Conservation (phyloP, 2,797 vertebrate species). For the Sphaeramia orbicularis region DNA sequence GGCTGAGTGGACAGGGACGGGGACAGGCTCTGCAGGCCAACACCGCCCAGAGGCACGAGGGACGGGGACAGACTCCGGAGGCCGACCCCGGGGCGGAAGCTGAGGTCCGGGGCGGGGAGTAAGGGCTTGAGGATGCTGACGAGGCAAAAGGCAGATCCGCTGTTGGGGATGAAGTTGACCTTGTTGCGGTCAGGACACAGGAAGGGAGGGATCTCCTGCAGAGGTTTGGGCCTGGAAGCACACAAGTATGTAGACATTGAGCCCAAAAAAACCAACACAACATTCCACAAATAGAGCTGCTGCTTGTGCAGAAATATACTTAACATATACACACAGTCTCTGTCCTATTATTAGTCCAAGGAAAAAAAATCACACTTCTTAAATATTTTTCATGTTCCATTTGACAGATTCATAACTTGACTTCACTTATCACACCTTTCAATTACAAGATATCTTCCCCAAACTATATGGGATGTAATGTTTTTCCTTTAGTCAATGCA, state of each 20-base stretch:
- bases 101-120: slow-evolving; percentile 94
- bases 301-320: too few relatives aligned
- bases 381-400: too few relatives aligned
- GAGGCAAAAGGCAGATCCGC: slow-evolving; percentile 98
- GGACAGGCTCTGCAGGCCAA: slow-evolving; percentile 90
- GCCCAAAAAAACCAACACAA: not conserved
- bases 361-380: too few relatives aligned
- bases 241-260: not conserved
- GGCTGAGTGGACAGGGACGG: slow-evolving; percentile 89
- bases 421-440: too few relatives aligned
- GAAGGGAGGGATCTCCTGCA: slow-evolving; percentile 96
- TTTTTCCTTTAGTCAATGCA: too few relatives aligned
- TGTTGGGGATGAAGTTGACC: slow-evolving; percentile 99
- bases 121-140: slow-evolving; percentile 99
- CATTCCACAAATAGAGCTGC: not conserved
- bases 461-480: too few relatives aligned
- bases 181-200: slow-evolving; percentile 99
- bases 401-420: too few relatives aligned
- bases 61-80: slow-evolving; percentile 90
- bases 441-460: too few relatives aligned
- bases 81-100: slow-evolving; percentile 89
- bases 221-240: slow-evolving; percentile 89
- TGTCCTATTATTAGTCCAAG: too few relatives aligned
- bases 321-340: too few relatives aligned
- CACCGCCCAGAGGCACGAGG: slow-evolving; percentile 88